Evolutionary conservation across 1,140 invertebrate species (phyloP).

Genomic region (Drosophila varians): DNA sequence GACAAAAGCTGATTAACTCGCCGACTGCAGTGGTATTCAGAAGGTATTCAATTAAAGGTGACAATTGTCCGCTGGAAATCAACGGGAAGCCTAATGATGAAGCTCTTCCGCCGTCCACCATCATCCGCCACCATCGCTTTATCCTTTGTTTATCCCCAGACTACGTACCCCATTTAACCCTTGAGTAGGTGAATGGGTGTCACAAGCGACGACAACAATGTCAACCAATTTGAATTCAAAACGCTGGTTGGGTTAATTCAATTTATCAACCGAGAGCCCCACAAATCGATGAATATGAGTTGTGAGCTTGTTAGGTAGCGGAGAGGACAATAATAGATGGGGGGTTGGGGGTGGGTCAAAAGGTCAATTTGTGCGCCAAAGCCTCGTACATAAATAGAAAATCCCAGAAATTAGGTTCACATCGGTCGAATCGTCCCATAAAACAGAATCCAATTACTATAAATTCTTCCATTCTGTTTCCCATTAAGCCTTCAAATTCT

Average conservation of each 20-base stretch:
- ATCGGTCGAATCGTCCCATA: not conserved
- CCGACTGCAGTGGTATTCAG: constrained; percentile 14
- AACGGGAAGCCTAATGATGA: constrained; percentile 33
- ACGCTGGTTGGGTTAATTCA: constrained; percentile 70
- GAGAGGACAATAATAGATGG: constrained; percentile 2
- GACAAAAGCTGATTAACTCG: constrained; percentile 66
- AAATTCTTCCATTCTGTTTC: constrained; percentile 18
- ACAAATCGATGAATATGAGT: constrained; percentile 51
- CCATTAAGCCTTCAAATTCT: constrained; percentile 25
- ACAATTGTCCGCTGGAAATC: constrained; percentile 50
- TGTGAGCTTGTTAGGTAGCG: constrained; percentile 31
- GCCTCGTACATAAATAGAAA: constrained; percentile 40
- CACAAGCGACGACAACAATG: constrained; percentile 42
- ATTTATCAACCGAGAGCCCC: constrained; percentile 51
- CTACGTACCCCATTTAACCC: constrained; percentile 27
- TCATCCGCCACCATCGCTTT: not conserved
- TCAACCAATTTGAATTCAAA: constrained; percentile 55
- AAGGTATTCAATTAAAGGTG: constrained; percentile 63
- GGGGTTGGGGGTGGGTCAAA: constrained; percentile 10
- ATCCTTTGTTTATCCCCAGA: too few relatives aligned
- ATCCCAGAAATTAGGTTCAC: constrained; percentile 38
- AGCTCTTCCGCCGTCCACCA: not conserved
- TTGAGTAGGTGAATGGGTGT: constrained; percentile 41
- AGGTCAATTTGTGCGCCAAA: constrained; percentile 68
- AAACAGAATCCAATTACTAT: constrained; percentile 31